Evolutionary conservation across 1,140 invertebrate species (phyloP).

Genomic region (Aphelinus certus): DNA sequence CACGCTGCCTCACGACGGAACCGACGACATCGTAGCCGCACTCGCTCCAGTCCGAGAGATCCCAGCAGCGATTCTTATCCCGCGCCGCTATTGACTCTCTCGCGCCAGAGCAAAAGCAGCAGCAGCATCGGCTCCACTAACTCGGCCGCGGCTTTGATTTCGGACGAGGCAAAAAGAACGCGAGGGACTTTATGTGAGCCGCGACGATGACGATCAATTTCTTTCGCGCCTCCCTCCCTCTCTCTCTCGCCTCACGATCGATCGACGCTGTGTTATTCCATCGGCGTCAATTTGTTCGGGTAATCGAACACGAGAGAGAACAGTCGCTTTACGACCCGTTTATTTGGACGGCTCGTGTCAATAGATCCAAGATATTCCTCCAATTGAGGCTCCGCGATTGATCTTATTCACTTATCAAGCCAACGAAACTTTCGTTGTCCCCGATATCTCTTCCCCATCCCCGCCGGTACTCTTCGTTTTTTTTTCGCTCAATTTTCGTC

Average conservation of each 20-base stretch:
- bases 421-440: too few relatives aligned
- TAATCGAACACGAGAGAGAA: background rate
- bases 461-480: too few relatives aligned
- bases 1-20: conserved; percentile 14
- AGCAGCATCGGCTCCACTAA: background rate
- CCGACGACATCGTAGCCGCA: background rate
- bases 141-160: conserved; percentile 3
- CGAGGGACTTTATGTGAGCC: background rate
- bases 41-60: too few relatives aligned
- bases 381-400: too few relatives aligned
- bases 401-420: too few relatives aligned
- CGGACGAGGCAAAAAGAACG: conserved; percentile 2
- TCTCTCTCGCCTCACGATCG: conserved; percentile 6
- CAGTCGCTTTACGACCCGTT: too few relatives aligned
- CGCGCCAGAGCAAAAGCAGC: background rate
- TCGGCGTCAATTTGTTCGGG: conserved; percentile 21
- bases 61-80: conserved; percentile 37
- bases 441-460: too few relatives aligned
- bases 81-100: background rate
- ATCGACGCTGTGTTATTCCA: conserved; percentile 16
- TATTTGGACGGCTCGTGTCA: too few relatives aligned
- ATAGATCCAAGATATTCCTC: too few relatives aligned
- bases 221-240: conserved; percentile 15
- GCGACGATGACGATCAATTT: conserved; percentile 21
- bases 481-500: too few relatives aligned